Base-by-base conservation (phyloP, 64 coral and sea anemone genomes). In the Stylophora pistillata region DNA sequence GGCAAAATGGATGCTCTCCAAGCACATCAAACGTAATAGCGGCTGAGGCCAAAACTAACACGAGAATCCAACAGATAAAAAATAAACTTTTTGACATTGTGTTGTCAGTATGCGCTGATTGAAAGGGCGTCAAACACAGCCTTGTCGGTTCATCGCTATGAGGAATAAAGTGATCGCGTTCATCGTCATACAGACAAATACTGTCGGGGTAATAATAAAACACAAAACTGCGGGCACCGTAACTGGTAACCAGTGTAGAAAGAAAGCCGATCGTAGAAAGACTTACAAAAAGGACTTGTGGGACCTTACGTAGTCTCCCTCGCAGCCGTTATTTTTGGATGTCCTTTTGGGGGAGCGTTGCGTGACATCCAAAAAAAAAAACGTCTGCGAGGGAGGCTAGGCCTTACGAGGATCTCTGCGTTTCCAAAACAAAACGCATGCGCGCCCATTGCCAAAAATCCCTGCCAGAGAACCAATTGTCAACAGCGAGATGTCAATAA, bases 101-200 rank as follows among this genome's bases (percentile, higher is more conserved):
- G 17, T n/a, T 10, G 16, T n/a, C 0, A 58, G 41, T 9, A 65
- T 23, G 28, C 79, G 79, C 2, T 60, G 79, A 30, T 41, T 30
- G 11, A 82, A 82, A 2, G 58, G 79, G 7, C 79, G 30, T 15
- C 47, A 32, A 37, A 82, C 79, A 12, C 79, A 82, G 20, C 65
- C 58, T 37, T 82, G 79, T 32, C 79, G 29, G 65, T 64, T 60
- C 14, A 82, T 65, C 23, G 58, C 79, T 58, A 41, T 82, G 13
- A 65, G 57, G 18, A 30, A 82, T 2, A 82, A 15, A 0, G 58
- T 82, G 31, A 53, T 1, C 1, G 58, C 58, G n/a, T 82, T 82
- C 9, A 82, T 1, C 2, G n/a, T 34, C 10, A 16, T 17, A 13
- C 58, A 65, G 17, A 33, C 30, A 5, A 21, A 65, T 10, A 25